Evolutionary conservation across 2,797 vertebrate genomes (phyloP).

Genomic region (Tauraco hartlaubi): DNA sequence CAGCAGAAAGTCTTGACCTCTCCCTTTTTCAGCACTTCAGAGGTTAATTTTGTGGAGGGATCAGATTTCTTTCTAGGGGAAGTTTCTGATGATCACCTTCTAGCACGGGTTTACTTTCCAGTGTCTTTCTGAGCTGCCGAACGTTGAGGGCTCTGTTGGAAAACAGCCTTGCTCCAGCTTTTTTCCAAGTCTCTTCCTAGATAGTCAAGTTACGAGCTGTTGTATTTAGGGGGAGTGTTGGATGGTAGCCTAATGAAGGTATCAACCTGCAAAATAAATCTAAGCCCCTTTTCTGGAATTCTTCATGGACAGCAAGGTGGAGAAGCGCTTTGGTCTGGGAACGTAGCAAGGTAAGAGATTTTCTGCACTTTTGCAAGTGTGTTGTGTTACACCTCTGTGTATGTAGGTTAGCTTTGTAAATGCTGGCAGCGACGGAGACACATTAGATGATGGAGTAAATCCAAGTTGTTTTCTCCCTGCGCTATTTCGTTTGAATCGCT

Average conservation of each 20-base stretch:
- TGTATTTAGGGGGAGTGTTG: slow-evolving; percentile 39
- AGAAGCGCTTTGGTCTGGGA: slow-evolving; percentile 77
- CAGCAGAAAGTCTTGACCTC: slow-evolving; percentile 66
- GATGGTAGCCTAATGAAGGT: slow-evolving; percentile 74
- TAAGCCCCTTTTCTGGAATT: slow-evolving; percentile 69
- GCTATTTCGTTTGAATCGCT: rapidly evolving
- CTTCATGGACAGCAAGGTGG: slow-evolving; percentile 73
- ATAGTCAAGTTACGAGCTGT: background rate
- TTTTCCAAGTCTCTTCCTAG: background rate
- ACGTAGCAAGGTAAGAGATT: slow-evolving; percentile 79
- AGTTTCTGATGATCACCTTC: slow-evolving; percentile 77
- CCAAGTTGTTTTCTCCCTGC: background rate
- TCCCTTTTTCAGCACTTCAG: slow-evolving; percentile 72
- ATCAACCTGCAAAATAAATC: slow-evolving; percentile 72
- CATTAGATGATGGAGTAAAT: background rate
- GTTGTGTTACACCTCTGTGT: background rate
- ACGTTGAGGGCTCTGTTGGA: slow-evolving; percentile 46
- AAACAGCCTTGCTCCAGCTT: background rate
- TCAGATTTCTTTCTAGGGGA: slow-evolving; percentile 81
- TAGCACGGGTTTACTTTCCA: slow-evolving; percentile 61
- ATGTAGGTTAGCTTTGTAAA: background rate
- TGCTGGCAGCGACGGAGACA: background rate
- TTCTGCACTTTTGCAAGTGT: background rate
- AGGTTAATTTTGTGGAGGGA: slow-evolving; percentile 83
- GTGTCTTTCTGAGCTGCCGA: slow-evolving; percentile 65